Conservation (phyloP, 1,140 invertebrate species). For the Drosophila virilis region DNA sequence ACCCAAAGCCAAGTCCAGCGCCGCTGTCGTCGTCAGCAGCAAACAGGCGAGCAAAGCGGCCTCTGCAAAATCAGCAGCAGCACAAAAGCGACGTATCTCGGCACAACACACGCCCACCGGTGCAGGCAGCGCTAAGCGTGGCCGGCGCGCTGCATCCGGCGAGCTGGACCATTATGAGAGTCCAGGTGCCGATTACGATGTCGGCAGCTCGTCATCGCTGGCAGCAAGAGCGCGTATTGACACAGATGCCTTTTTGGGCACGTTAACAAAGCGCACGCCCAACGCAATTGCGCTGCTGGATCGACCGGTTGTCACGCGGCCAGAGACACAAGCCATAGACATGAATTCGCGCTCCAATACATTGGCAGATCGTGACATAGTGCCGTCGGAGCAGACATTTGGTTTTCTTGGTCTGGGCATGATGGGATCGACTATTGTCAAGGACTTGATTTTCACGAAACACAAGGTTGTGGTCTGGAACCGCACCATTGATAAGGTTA, state of each 20-base stretch:
- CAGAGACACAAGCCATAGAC: conserved; percentile 91
- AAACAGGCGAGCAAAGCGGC: conserved; percentile 56
- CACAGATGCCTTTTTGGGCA: conserved; percentile 53
- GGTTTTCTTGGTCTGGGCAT: conserved; percentile 98
- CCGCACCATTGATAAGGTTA: conserved; percentile 95
- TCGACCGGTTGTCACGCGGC: conserved; percentile 74
- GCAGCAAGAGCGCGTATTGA: conserved; percentile 55
- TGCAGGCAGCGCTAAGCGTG: conserved; percentile 48
- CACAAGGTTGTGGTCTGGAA: conserved; percentile 98
- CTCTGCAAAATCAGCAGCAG: conserved; percentile 63
- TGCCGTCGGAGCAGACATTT: conserved; percentile 94
- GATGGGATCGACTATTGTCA: conserved; percentile 98
- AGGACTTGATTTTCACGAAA: conserved; percentile 96
- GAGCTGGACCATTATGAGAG: conserved; percentile 36
- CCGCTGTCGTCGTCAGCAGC: conserved; percentile 51
- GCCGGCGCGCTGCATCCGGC: conserved; percentile 47
- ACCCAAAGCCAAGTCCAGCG: conserved; percentile 74
- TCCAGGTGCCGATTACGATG: conserved; percentile 43
- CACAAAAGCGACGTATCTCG: conserved; percentile 71
- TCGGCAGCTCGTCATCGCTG: conserved; percentile 56
- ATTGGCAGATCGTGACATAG: conserved; percentile 93
- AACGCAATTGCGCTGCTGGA: conserved; percentile 80
- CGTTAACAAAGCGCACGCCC: conserved; percentile 64
- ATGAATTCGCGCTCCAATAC: conserved; percentile 91
- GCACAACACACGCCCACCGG: conserved; percentile 62